Percentiles rank a stretch among this genome's conserved stretches.
Conservation (phyloP, 2,888 invertebrate species). For the Caradrina clavipalpis region DNA sequence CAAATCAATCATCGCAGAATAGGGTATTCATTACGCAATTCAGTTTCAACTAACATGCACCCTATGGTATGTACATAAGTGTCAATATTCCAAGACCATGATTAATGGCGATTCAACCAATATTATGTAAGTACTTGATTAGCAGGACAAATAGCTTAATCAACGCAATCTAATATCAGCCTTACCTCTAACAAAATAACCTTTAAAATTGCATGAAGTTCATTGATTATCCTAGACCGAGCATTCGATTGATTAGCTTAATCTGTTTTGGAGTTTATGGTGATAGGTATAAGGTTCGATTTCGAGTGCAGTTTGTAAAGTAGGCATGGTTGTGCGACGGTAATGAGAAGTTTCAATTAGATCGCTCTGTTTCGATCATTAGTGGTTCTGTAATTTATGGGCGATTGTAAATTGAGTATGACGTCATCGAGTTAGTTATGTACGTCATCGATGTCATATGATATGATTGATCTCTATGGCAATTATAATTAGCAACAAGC, state of each 20-base stretch:
- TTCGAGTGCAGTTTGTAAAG: slow-evolving; percentile 16
- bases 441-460: background rate
- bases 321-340: slow-evolving; percentile 21
- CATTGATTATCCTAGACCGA: background rate
- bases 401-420: slow-evolving; percentile 24
- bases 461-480: background rate
- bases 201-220: background rate
- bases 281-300: background rate
- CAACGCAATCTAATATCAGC: slow-evolving; percentile 6
- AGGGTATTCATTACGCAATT: slow-evolving; percentile 3
- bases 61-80: slow-evolving; percentile 9
- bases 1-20: slow-evolving; percentile 8
- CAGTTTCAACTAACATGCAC: slow-evolving; percentile 9
- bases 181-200: fast-evolving
- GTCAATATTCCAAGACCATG: slow-evolving; percentile 46
- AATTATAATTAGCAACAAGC: background rate
- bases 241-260: background rate
- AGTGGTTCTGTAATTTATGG: slow-evolving; percentile 45
- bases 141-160: background rate
- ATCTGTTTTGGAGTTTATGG: slow-evolving; percentile 4
- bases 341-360: slow-evolving; percentile 53
- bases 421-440: slow-evolving; percentile 11
- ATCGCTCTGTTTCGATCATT: slow-evolving; percentile 46
- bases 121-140: slow-evolving; percentile 11
- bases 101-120: slow-evolving; percentile 48